Conservation (phyloP, 2,888 invertebrate species). For the Dorcus parallelipipedus region DNA sequence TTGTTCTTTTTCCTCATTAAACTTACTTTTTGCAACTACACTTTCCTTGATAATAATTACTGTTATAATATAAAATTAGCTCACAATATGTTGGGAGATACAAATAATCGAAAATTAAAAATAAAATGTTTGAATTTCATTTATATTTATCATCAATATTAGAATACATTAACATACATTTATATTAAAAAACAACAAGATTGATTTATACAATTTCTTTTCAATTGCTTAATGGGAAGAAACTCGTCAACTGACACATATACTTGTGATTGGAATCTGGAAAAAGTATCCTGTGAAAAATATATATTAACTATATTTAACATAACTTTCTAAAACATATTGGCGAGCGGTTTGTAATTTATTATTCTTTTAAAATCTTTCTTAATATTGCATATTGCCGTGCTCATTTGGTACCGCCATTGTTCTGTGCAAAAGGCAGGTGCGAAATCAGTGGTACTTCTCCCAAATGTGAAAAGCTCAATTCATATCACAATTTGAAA, state of each 20-base stretch:
- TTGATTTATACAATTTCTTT: constrained; percentile 42
- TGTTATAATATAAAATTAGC: too few relatives aligned
- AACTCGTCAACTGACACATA: constrained; percentile 36
- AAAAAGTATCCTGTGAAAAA: constrained; percentile 41
- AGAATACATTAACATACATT: constrained; percentile 47
- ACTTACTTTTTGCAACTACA: too few relatives aligned
- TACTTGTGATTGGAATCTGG: constrained; percentile 40
- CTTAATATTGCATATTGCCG: constrained; percentile 25
- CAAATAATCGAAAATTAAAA: not conserved
- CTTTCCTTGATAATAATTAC: too few relatives aligned
- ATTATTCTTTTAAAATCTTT: constrained; percentile 8
- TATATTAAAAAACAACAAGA: constrained; percentile 48
- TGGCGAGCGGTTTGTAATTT: constrained; percentile 33
- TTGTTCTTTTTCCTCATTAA: too few relatives aligned
- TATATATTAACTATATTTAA: constrained; percentile 38
- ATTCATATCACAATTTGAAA: constrained; percentile 33
- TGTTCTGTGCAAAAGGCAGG: constrained; percentile 39
- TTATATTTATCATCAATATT: constrained; percentile 46
- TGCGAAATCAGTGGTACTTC: constrained; percentile 38
- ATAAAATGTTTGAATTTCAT: constrained; percentile 37
- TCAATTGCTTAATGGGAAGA: constrained; percentile 27
- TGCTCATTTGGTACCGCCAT: constrained; percentile 35
- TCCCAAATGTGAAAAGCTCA: constrained; percentile 30
- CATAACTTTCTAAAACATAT: constrained; percentile 33
- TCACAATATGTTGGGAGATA: constrained; percentile 8